Percentiles rank a stretch among this genome's conserved stretches.
phyloP scores from a whole-genome alignment of 2,113 vertebrate genomes.

The Salvelinus fontinalis region DNA sequence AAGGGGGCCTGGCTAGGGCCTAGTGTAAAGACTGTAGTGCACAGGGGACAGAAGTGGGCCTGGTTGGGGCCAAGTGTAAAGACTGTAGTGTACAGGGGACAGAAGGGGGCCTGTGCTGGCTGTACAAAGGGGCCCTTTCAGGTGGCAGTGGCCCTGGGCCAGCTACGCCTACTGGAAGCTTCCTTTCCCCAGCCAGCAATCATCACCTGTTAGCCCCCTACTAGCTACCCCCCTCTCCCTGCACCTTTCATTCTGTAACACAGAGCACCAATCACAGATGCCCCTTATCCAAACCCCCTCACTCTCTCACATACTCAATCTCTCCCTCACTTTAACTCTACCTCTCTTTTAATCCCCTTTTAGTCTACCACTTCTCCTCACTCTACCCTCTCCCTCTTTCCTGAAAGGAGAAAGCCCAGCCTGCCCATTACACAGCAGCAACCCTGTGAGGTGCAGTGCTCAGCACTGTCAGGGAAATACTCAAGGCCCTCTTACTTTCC shows the following conservation, averaged over 20 bases:
- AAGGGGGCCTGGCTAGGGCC: constrained; percentile 3
- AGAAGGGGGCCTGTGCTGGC: constrained; percentile 33
- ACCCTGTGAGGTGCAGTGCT: constrained; percentile 13
- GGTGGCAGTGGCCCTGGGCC: constrained; percentile 32
- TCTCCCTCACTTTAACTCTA: constrained; percentile 8
- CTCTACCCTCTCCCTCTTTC: background rate
- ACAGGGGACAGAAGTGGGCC: background rate
- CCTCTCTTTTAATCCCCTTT: background rate
- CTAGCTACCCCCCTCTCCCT: constrained; percentile 23
- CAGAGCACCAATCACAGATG: too few relatives aligned
- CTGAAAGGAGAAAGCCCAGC: background rate
- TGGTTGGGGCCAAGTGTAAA: constrained; percentile 9
- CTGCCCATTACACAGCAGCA: background rate
- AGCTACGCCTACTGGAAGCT: constrained; percentile 21
- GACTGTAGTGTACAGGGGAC: background rate
- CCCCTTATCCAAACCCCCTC: background rate
- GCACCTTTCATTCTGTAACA: constrained; percentile 7
- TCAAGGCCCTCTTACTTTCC: background rate
- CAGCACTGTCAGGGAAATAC: constrained; percentile 17
- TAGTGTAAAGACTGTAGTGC: background rate
- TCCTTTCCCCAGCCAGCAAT: constrained; percentile 33
- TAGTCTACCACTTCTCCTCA: constrained; percentile 1
- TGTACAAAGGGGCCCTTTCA: constrained; percentile 61
- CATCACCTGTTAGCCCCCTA: constrained; percentile 46
- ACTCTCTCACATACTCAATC: background rate